Evolutionary conservation across 2,797 vertebrate species (phyloP).

Genomic region (Odontamblyopus lacepedii): DNA sequence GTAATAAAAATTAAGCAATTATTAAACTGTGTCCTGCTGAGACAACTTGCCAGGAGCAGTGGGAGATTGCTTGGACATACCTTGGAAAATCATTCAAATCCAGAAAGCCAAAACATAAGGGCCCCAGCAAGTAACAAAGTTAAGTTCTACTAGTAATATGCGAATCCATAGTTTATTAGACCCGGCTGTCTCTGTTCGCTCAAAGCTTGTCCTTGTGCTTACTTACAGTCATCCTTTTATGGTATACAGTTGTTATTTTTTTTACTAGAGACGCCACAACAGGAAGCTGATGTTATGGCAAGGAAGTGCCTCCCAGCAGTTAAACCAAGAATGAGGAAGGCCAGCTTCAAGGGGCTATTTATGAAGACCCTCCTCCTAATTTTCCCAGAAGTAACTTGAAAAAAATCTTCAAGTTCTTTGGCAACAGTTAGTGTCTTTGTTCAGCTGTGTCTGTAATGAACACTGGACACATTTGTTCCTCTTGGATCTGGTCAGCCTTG

Average conservation of each 20-base stretch:
- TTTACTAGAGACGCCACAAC: conserved; percentile 56
- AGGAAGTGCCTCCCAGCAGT: conserved; percentile 69
- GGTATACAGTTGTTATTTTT: conserved; percentile 11
- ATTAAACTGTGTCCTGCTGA: neutral
- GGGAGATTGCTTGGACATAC: neutral
- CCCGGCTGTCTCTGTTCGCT: conserved; percentile 45
- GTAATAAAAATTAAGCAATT: neutral
- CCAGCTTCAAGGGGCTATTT: conserved; percentile 49
- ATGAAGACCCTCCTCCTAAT: conserved; percentile 32
- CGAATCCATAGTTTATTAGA: conserved; percentile 23
- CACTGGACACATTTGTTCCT: conserved; percentile 34
- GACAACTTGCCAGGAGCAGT: neutral
- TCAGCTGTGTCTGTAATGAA: conserved; percentile 35
- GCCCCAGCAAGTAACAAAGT: neutral
- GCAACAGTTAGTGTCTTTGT: conserved; percentile 36
- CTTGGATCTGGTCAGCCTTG: conserved; percentile 20
- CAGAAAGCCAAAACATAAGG: neutral
- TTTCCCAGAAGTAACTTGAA: conserved; percentile 14
- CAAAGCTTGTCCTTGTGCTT: conserved; percentile 48
- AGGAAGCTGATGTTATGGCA: conserved; percentile 75
- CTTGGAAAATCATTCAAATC: neutral
- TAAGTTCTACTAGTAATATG: neutral
- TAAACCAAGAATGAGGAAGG: conserved; percentile 61
- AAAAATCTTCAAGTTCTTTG: conserved; percentile 24
- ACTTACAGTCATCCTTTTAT: conserved; percentile 47